Evolutionary conservation across 2,113 vertebrate genomes (phyloP).

Genomic region (Asarcornis scutulata): DNA sequence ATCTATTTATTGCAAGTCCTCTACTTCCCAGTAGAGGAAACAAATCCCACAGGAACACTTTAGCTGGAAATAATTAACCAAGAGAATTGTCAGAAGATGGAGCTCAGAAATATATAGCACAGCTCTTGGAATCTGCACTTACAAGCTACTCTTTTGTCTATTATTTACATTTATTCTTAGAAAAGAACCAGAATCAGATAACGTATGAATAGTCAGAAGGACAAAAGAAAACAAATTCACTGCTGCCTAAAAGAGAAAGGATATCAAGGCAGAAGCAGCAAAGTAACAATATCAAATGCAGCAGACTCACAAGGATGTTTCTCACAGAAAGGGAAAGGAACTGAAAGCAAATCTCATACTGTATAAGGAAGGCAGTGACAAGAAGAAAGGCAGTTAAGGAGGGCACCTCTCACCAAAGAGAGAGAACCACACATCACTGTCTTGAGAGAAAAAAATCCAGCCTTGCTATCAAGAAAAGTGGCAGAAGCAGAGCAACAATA

Average conservation of each 20-base stretch:
- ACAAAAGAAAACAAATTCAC: background rate
- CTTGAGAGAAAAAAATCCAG: background rate
- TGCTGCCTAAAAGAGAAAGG: background rate
- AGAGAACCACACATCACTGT: background rate
- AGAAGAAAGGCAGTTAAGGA: background rate
- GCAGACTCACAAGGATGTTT: background rate
- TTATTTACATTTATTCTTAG: background rate
- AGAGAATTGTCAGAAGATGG: background rate
- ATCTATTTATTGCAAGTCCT: background rate
- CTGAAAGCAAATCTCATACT: background rate
- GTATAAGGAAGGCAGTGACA: background rate
- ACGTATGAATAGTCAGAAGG: background rate
- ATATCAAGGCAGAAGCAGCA: background rate
- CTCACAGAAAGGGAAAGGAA: background rate
- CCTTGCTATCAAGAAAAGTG: background rate
- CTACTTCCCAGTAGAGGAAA: background rate
- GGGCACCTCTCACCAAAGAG: background rate
- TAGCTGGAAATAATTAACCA: background rate
- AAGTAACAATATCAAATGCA: background rate
- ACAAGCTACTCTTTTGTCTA: background rate
- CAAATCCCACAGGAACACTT: background rate
- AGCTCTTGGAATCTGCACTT: background rate
- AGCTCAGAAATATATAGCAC: background rate
- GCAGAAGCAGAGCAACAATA: background rate
- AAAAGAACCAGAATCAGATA: background rate